Evolutionary conservation across 2,113 vertebrate species (phyloP).

Genomic region (Caretta caretta): DNA sequence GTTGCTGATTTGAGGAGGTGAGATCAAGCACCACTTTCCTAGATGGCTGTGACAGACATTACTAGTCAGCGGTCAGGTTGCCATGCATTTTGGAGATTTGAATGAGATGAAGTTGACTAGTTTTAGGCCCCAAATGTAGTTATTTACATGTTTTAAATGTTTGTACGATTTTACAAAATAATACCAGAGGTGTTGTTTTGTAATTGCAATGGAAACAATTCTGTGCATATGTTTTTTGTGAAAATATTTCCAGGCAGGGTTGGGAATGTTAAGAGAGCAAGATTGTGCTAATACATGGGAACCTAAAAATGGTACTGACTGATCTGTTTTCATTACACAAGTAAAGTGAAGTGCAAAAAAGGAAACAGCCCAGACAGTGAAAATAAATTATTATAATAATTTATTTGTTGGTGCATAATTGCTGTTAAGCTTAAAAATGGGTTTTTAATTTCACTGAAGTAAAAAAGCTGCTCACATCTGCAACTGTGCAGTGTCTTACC

Average conservation of each 20-base stretch:
- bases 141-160: accelerated
- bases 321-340: background rate
- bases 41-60: accelerated
- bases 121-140: background rate
- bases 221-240: background rate
- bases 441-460: slow-evolving; percentile 6
- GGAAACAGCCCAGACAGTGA: accelerated
- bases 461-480: background rate
- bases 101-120: background rate
- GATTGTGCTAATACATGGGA: background rate
- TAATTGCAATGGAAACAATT: background rate
- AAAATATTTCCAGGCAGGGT: background rate
- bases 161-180: background rate
- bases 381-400: background rate
- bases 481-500: background rate
- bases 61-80: background rate
- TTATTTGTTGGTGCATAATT: background rate
- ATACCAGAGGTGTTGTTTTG: background rate
- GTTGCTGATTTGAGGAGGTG: background rate
- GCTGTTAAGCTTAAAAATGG: background rate
- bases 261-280: background rate
- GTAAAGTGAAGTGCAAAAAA: background rate
- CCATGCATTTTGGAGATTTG: background rate
- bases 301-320: background rate
- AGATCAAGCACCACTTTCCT: accelerated